Conservation (phyloP, 1,140 invertebrate species). For the Drosophila burlai region DNA sequence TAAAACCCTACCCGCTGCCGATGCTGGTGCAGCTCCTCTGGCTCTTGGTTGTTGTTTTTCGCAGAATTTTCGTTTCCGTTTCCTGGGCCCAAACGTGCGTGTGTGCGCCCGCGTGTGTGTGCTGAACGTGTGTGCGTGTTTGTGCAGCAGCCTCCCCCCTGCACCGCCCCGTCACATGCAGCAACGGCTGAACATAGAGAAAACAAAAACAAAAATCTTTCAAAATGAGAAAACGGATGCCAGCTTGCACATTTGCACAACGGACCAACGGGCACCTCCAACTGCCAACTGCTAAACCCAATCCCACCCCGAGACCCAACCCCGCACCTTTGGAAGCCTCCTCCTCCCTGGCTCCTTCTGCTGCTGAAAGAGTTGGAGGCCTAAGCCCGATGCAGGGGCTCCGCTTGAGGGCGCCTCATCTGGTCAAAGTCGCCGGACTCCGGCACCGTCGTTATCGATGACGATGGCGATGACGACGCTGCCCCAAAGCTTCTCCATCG, state of each 20-base stretch:
- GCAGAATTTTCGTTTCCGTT: conserved; percentile 83
- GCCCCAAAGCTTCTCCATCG: conserved; percentile 44
- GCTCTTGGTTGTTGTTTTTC: conserved; percentile 72
- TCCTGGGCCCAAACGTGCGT: conserved; percentile 78
- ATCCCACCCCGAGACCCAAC: conserved; percentile 11
- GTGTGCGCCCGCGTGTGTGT: conserved; percentile 42
- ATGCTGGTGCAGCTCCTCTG: conserved; percentile 35
- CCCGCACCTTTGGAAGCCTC: not conserved
- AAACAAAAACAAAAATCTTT: conserved; percentile 79
- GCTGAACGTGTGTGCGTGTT: conserved; percentile 18
- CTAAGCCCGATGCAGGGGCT: conserved; percentile 56
- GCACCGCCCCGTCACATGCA: conserved; percentile 27
- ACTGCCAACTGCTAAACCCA: conserved; percentile 22
- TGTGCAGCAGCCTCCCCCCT: conserved; percentile 1
- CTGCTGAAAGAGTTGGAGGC: conserved; percentile 31
- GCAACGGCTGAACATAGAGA: conserved; percentile 64
- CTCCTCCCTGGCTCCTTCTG: not conserved
- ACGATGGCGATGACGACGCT: conserved; percentile 64
- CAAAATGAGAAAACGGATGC: conserved; percentile 80
- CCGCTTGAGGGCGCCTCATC: conserved; percentile 58
- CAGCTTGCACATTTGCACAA: conserved; percentile 83
- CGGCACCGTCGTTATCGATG: conserved; percentile 70
- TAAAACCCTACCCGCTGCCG: conserved; percentile 24
- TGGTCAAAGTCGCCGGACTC: conserved; percentile 67
- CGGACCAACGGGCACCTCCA: conserved; percentile 42